These are phyloP conservation scores for Coelinius sp. DNA, from an alignment of 2,888 invertebrate species.

Conservation along the genomic window DNA sequence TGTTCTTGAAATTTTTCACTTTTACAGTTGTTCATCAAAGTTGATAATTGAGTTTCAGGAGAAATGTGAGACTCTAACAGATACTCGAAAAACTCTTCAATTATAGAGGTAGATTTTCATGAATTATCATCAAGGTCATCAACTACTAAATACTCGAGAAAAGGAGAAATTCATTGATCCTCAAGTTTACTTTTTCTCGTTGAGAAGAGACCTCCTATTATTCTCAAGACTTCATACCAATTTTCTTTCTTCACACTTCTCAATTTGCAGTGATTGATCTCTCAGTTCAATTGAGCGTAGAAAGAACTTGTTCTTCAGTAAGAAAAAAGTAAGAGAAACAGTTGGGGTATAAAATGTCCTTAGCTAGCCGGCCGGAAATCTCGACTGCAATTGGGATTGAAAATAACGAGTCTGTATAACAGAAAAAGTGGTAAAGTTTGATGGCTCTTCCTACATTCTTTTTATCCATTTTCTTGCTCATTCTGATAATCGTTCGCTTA, in stretches of 20 bases:
- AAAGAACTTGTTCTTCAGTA: background rate
- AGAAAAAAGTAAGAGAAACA: background rate
- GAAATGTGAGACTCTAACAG: background rate
- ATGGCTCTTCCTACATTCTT: background rate
- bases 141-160: too few relatives aligned
- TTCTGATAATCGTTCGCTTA: slow-evolving; percentile 4
- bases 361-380: background rate
- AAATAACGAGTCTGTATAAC: background rate
- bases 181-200: too few relatives aligned
- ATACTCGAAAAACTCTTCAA: background rate
- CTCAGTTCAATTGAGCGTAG: background rate
- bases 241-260: background rate
- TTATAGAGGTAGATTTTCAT: too few relatives aligned
- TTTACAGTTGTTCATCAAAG: background rate
- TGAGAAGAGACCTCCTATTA: too few relatives aligned
- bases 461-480: background rate
- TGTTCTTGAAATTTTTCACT: background rate
- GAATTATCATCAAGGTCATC: too few relatives aligned
- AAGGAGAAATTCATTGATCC: too few relatives aligned
- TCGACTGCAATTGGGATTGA: background rate
- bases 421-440: slow-evolving; percentile 3
- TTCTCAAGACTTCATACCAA: background rate
- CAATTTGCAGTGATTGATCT: background rate
- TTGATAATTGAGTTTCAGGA: background rate
- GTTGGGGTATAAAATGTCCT: background rate